Evolutionary conservation across 2,888 invertebrate species (phyloP).

Genomic region (Lasioglossum villosulum): DNA sequence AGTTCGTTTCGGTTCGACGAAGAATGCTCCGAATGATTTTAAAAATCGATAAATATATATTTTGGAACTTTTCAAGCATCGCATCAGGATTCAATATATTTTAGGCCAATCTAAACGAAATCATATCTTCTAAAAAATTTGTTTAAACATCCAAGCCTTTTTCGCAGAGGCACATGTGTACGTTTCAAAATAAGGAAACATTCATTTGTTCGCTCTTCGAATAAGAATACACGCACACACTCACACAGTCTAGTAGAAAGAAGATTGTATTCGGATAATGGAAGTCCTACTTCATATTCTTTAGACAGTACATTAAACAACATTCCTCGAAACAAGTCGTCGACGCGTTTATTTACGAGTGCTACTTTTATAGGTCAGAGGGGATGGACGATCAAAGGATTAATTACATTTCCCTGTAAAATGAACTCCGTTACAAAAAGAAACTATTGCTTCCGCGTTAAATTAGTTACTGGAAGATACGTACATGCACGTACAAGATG

Average conservation of each 20-base stretch:
- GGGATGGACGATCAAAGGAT: slow-evolving; percentile 6
- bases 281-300: slow-evolving; percentile 3
- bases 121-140: neutral
- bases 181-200: slow-evolving; percentile 4
- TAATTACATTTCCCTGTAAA: slow-evolving; percentile 7
- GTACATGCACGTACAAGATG: no score
- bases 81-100: neutral
- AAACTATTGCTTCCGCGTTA: neutral
- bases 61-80: neutral
- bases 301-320: neutral
- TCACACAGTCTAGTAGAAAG: neutral
- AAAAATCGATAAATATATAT: neutral
- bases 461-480: slow-evolving; percentile 3
- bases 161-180: neutral
- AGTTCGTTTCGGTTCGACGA: neutral
- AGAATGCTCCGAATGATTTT: neutral
- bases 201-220: neutral
- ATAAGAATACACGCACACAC: neutral
- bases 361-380: neutral
- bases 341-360: neutral
- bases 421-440: neutral
- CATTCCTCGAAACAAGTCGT: slow-evolving; percentile 3
- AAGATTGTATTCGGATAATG: slow-evolving; percentile 1
- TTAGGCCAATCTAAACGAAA: slow-evolving; percentile 10
- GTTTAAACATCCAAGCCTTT: neutral